Conservation (phyloP, 1,140 invertebrate genomes). For the Drosophila nannoptera region DNA sequence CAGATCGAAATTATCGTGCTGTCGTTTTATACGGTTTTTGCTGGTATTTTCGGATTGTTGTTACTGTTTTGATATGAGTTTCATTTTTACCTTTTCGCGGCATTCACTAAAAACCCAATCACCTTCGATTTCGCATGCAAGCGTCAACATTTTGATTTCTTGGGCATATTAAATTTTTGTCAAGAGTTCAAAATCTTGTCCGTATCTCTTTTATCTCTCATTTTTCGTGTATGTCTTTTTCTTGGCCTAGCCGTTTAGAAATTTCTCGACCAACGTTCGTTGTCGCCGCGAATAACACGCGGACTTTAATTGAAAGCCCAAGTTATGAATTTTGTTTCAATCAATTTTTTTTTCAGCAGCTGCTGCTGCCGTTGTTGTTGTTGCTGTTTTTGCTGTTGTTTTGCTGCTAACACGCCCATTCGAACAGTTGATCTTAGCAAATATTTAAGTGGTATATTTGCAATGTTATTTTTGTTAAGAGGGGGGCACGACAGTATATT, state of each 20-base stretch:
- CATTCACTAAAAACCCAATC: constrained; percentile 52
- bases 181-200: constrained; percentile 7
- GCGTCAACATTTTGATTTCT: constrained; percentile 12
- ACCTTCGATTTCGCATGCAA: constrained; percentile 53
- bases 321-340: constrained; percentile 7
- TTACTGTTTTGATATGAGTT: constrained; percentile 3
- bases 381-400: too few species aligned
- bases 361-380: too few species aligned
- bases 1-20: constrained; percentile 11
- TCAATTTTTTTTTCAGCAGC: not conserved
- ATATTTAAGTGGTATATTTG: constrained; percentile 31
- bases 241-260: constrained; percentile 32
- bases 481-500: constrained; percentile 13
- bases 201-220: constrained; percentile 14
- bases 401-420: constrained; percentile 7
- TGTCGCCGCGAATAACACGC: not conserved
- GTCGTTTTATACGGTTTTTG: not conserved
- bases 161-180: constrained; percentile 16
- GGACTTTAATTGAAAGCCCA: not conserved
- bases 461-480: constrained; percentile 10
- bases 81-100: constrained; percentile 11
- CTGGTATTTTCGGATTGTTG: constrained; percentile 3
- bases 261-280: constrained; percentile 35
- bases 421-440: constrained; percentile 11
- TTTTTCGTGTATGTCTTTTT: constrained; percentile 4